These are phyloP conservation scores for Melinopterus prodromus DNA, from an alignment of 2,888 invertebrate species.

Conservation along the genomic window DNA sequence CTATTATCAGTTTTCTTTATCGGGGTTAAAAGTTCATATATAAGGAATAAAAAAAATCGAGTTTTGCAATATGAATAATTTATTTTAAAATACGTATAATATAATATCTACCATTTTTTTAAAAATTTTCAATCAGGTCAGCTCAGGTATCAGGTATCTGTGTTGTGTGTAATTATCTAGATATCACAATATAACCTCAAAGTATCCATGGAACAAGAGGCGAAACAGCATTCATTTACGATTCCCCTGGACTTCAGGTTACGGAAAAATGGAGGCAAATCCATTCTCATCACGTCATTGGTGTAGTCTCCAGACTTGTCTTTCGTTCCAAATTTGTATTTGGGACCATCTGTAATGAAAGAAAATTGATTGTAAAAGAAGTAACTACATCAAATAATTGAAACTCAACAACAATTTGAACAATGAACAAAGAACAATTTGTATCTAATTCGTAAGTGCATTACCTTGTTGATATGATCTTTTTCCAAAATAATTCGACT, in stretches of 20 bases:
- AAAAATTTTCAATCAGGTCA: background rate
- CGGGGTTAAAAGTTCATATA: background rate
- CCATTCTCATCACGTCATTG: background rate
- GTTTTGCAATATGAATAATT: background rate
- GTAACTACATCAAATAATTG: background rate
- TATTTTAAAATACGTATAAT: background rate
- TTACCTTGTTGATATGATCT: background rate
- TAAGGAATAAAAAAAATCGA: background rate
- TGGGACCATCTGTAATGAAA: background rate
- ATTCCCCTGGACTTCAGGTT: background rate
- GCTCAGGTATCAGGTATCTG: background rate
- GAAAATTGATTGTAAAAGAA: too few species aligned
- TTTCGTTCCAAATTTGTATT: background rate
- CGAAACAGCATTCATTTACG: background rate
- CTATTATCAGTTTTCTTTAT: too few species aligned
- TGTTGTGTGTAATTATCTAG: background rate
- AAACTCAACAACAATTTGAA: background rate
- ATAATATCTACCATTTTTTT: background rate
- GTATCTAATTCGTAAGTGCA: too few species aligned
- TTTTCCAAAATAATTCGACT: constrained; percentile 8
- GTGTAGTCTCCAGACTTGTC: background rate
- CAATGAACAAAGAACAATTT: background rate
- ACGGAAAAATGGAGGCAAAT: background rate
- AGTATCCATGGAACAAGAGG: background rate
- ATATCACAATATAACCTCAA: background rate